Percentiles rank a stretch among this genome's conserved stretches.
Conservation (phyloP, 2,113 vertebrate genomes). For the Hippocampus guttulatus region DNA sequence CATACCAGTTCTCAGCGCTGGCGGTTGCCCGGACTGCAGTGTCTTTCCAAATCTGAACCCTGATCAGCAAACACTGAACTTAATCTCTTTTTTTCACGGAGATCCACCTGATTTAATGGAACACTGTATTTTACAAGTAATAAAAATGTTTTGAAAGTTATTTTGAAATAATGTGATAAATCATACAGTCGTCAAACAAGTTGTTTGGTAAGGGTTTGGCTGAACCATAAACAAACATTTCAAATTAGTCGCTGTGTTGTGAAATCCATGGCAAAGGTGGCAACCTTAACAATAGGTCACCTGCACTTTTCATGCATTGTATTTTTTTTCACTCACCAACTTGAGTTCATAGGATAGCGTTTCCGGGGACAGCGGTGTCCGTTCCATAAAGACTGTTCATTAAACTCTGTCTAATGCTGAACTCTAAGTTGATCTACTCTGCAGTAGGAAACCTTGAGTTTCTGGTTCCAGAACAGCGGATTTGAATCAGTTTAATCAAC, state of each 20-base stretch:
- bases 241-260: background rate
- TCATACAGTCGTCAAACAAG: background rate
- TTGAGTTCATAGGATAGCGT: no score
- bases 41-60: slow-evolving; percentile 45
- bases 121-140: background rate
- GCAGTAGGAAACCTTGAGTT: no score
- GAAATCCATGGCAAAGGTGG: background rate
- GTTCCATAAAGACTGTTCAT: no score
- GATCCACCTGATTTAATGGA: background rate
- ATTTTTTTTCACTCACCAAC: no score
- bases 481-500: no score
- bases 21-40: slow-evolving; percentile 47
- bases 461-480: no score
- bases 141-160: background rate
- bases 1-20: slow-evolving; percentile 36
- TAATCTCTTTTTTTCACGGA: background rate
- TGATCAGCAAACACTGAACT: slow-evolving; percentile 17
- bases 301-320: no score
- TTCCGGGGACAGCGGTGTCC: no score
- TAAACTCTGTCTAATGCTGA: no score
- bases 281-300: no score
- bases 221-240: background rate
- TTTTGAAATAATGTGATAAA: background rate
- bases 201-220: background rate
- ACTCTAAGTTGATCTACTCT: no score